Base-by-base conservation (phyloP, 2,113 vertebrate species). In the Clarias macrocephalus region DNA sequence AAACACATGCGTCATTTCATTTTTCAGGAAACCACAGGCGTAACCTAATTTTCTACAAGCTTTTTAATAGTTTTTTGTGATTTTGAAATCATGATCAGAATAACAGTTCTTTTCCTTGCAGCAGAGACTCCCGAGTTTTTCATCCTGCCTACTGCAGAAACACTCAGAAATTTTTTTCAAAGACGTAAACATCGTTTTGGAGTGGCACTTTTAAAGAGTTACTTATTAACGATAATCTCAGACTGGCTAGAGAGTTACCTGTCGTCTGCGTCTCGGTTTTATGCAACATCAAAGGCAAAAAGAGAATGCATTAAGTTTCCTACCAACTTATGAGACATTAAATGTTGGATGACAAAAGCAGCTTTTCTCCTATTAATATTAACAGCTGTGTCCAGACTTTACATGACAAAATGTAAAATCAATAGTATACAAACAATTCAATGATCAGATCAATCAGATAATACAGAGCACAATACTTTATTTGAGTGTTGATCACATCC, bases 311-410 rank as follows among this genome's bases (percentile, higher is more conserved):
- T 30, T 57, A n/a, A 37, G 83, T 75, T 87, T 86, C 65, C 63
- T 84, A 80, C 70, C 88, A 65, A 83, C 73, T 88, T 66, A 80
- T 59, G 62, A 86, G 86, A 85, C 62, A 80, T 88, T 86, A 90
- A 81, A 88, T 83, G 80, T 72, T 70, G 86, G 82, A 90, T 90
- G 87, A 90, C 88, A 59, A 85, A 84, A 70, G 42, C 86, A 89
- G 70, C 87, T 86, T 91, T 82, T 83, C 68, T 30, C 21, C 60
- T 30, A 88, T 91, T 72, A 90, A 88, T 91, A 89, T 90, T 89
- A 83, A 90, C 86, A 56, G 85, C 73, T 65, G 62, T 73, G 13
- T 87, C 88, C 65, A 87, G 13, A 7, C 16, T 65, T 83, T 66
- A 37, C 59, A 77, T 76, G 56, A 37, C 48, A 42, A 4, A 56